Conservation (phyloP, 2,888 invertebrate genomes). For the Drosophila melanosoma region DNA sequence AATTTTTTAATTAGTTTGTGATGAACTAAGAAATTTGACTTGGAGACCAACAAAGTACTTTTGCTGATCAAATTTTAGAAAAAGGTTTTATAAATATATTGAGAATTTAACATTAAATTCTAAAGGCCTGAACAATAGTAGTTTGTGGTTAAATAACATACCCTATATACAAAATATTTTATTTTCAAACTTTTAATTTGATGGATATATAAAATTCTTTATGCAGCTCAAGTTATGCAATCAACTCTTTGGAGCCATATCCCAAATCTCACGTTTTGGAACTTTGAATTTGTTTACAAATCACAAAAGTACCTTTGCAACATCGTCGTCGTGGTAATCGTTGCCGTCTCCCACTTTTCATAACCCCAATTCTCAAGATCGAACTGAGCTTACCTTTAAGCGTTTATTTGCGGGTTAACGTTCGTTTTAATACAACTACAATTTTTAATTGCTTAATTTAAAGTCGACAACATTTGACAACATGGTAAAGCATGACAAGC, state of each 20-base stretch:
- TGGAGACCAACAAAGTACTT: too few species aligned
- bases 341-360: conserved; percentile 8
- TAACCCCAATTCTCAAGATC: conserved; percentile 45
- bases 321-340: conserved; percentile 9
- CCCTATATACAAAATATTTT: background rate
- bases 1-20: conserved; percentile 7
- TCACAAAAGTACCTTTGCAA: conserved; percentile 23
- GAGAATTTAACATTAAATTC: background rate
- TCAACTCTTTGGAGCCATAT: background rate
- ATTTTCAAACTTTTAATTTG: background rate
- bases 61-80: background rate
- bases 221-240: background rate
- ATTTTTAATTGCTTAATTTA: conserved; percentile 77
- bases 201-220: background rate
- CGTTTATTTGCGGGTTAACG: conserved; percentile 61
- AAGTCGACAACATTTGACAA: conserved; percentile 74
- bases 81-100: background rate
- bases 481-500: conserved; percentile 57
- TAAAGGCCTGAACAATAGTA: background rate
- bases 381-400: conserved; percentile 10
- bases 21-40: background rate
- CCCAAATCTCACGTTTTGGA: background rate
- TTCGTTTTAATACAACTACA: conserved; percentile 67
- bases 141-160: background rate
- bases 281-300: conserved; percentile 11